phyloP scores from a whole-genome alignment of 2,797 vertebrate species.

The Sphaeramia orbicularis region DNA sequence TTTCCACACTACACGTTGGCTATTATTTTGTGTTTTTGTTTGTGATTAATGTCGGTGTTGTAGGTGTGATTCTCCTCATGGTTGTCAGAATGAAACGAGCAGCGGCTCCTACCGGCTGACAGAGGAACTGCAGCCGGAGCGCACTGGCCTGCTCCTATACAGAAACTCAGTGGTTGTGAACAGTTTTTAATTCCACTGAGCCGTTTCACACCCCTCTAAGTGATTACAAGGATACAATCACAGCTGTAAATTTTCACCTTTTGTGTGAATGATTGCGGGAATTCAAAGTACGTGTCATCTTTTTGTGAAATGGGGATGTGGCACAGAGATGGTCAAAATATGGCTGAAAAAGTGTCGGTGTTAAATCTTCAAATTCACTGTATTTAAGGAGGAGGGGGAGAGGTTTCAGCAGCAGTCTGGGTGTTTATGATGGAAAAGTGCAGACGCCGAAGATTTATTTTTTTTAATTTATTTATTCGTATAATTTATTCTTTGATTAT shows the following conservation, averaged over 20 bases:
- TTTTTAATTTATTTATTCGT: slow-evolving; percentile 2
- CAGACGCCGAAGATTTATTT: slow-evolving; percentile 43
- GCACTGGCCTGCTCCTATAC: slow-evolving; percentile 17
- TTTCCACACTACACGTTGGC: slow-evolving; percentile 3
- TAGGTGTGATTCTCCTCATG: background rate
- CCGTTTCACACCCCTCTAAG: slow-evolving; percentile 45
- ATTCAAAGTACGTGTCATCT: background rate
- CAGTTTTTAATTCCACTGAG: slow-evolving; percentile 52
- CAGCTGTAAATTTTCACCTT: slow-evolving; percentile 20
- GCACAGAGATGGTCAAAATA: slow-evolving; percentile 11
- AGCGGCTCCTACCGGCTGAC: slow-evolving; percentile 72
- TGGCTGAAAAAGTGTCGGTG: slow-evolving; percentile 18
- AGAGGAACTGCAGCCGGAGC: background rate
- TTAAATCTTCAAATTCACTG: background rate
- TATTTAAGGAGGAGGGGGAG: slow-evolving; percentile 3
- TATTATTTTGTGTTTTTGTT: slow-evolving; percentile 15
- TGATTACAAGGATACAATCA: slow-evolving; percentile 43
- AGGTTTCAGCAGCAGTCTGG: slow-evolving; percentile 33
- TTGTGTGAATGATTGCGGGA: slow-evolving; percentile 16
- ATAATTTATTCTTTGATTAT: slow-evolving; percentile 49
- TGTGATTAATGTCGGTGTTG: slow-evolving; percentile 16
- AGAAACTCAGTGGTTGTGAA: slow-evolving; percentile 41
- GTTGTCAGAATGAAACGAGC: slow-evolving; percentile 69
- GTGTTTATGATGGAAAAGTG: slow-evolving; percentile 54
- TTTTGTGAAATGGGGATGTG: background rate